phyloP scores from a whole-genome alignment of 2,797 vertebrate genomes.

The Myotis findleyi region DNA sequence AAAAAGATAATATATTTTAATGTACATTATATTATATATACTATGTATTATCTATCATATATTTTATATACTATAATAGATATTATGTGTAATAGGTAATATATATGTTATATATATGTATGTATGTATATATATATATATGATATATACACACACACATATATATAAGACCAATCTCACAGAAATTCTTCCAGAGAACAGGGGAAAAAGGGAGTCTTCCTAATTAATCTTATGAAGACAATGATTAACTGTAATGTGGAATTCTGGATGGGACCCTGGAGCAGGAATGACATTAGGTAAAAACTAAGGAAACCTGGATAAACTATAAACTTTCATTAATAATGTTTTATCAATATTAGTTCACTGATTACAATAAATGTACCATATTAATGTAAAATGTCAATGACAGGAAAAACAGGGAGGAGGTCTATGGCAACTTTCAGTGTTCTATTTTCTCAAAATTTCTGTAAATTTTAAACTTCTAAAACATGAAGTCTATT shows the following conservation, averaged over 20 bases:
- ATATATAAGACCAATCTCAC: neutral
- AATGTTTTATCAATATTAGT: neutral
- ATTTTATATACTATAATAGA: neutral
- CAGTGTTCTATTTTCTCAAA: neutral
- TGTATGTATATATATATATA: no score
- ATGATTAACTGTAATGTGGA: neutral
- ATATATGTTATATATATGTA: neutral
- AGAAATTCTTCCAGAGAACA: slow-evolving; percentile 9
- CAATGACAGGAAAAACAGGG: neutral
- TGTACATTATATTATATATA: neutral
- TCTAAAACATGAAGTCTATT: neutral
- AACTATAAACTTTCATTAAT: neutral
- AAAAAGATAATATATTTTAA: neutral
- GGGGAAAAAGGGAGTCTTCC: neutral
- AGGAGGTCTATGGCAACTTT: neutral
- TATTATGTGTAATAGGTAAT: neutral
- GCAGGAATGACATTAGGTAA: neutral
- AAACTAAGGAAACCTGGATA: neutral
- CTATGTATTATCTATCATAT: neutral
- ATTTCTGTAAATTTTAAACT: neutral
- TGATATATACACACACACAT: neutral
- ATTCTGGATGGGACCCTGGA: neutral
- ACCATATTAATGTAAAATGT: neutral
- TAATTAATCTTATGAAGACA: neutral
- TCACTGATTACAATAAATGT: neutral